These are phyloP conservation scores for Schlechtendalia chinensis DNA, from an alignment of 1,140 invertebrate species.

Conservation along the genomic window DNA sequence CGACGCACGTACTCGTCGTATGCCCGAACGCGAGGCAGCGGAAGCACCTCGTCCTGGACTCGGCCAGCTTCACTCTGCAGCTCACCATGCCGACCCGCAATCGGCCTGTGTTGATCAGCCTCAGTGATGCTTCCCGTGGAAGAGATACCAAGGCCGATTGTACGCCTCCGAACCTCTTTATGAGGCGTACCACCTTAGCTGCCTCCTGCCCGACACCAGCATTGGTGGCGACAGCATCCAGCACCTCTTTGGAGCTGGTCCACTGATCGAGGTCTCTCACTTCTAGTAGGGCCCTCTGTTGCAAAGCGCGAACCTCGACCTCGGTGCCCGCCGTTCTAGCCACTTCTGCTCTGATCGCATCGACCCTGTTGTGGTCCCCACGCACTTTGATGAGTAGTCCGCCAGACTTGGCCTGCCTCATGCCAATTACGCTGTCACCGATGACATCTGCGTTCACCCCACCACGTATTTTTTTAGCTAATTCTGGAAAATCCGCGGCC, in stretches of 20 bases:
- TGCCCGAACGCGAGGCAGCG: neutral
- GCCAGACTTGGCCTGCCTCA: no score
- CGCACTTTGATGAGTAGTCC: no score
- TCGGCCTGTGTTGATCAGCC: neutral
- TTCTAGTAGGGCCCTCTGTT: neutral
- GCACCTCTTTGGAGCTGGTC: neutral
- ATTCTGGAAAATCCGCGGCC: no score
- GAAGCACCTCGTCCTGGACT: neutral
- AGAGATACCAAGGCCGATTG: neutral
- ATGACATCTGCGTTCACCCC: no score
- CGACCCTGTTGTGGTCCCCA: no score
- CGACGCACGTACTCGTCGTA: neutral
- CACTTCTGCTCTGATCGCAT: no score
- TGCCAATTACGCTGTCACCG: no score
- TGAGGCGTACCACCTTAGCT: no score
- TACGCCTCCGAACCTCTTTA: fast-evolving
- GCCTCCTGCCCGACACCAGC: neutral
- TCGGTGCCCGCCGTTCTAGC: no score
- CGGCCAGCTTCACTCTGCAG: neutral
- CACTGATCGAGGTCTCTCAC: neutral
- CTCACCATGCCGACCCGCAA: neutral
- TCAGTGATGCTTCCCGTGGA: neutral
- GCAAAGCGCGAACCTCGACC: no score
- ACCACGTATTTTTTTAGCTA: no score
- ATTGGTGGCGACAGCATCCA: neutral